Evolutionary conservation across 2,797 vertebrate genomes (phyloP), one percentile per base, ranked within the genome.

Genomic region (Sebastes minor): DNA sequence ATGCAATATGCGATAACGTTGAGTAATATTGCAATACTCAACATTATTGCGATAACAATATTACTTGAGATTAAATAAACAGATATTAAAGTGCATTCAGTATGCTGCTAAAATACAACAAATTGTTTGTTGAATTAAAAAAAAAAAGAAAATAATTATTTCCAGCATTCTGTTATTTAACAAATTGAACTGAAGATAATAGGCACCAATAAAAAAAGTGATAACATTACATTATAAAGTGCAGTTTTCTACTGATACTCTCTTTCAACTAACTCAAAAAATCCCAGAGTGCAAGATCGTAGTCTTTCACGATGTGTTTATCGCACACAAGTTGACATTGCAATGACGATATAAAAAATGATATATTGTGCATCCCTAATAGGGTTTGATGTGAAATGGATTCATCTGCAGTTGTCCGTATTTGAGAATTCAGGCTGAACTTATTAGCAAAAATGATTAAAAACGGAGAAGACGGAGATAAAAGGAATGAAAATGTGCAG

Each of bases 401-500:
- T 52, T 67, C 2, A 30, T 70, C 23, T 56, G 8, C 22, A n/a
- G 49, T 20, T 74, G 16, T 75, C 55, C 14, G 11, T 28, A 42
- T 35, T 55, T 70, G 8, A 78, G 16, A 55, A 52, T 38, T 61
- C 3, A 16, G 25, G n/a, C 56, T 46, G 32, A 60, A 42, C 6
- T 63, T 65, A 46, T 52, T n/a, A 20, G 25, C 59, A 49, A 23
- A 71, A 65, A 9, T 25, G 4, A 71, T 65, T 38, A 60, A 66
- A 66, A 68, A 25, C 9, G 28, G 9, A 28, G 27, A 75, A 70
- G 35, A 57, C 13, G 2, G 30, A 67, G 33, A 83, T 78, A 60
- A 74, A 82, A 73, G 27, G 14, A 63, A 52, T 13, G 16, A 2
- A 59, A 56, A 62, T 68, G 14, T 33, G 79, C 46, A 57, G 9